phyloP scores from a whole-genome alignment of 2,113 vertebrate species.

The Hirundichthys speculiger region DNA sequence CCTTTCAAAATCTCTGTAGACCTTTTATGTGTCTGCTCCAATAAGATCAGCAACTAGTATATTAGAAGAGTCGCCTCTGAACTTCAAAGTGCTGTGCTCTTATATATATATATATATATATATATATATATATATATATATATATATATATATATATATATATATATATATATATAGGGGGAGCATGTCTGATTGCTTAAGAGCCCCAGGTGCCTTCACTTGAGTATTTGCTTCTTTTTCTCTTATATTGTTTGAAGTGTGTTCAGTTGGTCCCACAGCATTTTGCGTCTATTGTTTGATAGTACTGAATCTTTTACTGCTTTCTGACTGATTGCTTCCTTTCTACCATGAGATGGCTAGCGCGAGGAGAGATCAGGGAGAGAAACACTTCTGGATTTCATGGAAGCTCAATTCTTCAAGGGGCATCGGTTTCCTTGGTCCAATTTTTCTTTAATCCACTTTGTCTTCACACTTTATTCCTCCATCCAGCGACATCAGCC shows the following conservation, averaged over 20 bases:
- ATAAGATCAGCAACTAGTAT: conserved; percentile 50
- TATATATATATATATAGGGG: neutral
- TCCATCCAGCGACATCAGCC: conserved; percentile 39
- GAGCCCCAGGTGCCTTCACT: conserved; percentile 34
- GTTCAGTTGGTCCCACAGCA: conserved; percentile 48
- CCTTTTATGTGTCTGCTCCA: conserved; percentile 54
- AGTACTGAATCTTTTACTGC: conserved; percentile 25
- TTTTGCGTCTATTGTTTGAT: conserved; percentile 61
- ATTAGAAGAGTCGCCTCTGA: conserved; percentile 54
- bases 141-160: too few species aligned
- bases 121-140: too few species aligned
- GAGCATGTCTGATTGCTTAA: conserved; percentile 23
- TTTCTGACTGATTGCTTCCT: conserved; percentile 41
- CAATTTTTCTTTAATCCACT: conserved; percentile 26
- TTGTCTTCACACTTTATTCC: conserved; percentile 38
- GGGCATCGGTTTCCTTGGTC: conserved; percentile 11
- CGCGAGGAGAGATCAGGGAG: conserved; percentile 46
- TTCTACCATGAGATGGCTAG: conserved; percentile 20
- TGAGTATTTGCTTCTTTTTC: conserved; percentile 19
- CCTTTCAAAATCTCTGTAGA: conserved; percentile 61
- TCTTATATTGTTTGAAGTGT: conserved; percentile 35
- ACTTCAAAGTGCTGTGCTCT: conserved; percentile 47
- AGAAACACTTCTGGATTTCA: conserved; percentile 32
- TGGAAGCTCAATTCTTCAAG: conserved; percentile 31
- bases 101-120: too few species aligned